Evolutionary conservation across 2,888 invertebrate species (phyloP).

Genomic region (Patella ulyssiponensis): DNA sequence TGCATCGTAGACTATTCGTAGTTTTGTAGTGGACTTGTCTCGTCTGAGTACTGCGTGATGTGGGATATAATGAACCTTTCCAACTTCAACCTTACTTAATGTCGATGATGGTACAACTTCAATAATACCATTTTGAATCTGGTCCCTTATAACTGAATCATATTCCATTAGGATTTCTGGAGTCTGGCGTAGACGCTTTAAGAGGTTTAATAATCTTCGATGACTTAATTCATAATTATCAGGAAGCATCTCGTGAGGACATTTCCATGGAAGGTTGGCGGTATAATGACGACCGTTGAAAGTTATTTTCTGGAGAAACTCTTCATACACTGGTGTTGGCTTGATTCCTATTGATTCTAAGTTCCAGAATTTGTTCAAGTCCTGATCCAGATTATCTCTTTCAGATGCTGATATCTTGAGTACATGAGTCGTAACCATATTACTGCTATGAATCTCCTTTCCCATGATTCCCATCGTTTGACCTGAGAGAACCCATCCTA

Average conservation of each 20-base stretch:
- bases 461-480: background rate
- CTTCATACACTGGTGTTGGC: background rate
- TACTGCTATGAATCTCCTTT: background rate
- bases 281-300: background rate
- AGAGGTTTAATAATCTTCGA: background rate
- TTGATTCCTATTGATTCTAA: background rate
- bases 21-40: background rate
- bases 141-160: background rate
- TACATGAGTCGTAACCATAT: background rate
- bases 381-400: background rate
- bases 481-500: constrained; percentile 7
- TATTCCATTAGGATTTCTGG: background rate
- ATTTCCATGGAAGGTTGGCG: background rate
- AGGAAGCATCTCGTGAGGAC: background rate
- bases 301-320: background rate
- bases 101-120: background rate
- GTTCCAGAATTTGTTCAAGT: constrained; percentile 1
- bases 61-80: background rate
- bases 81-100: background rate
- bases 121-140: background rate
- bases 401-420: background rate
- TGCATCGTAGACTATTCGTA: background rate
- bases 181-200: background rate
- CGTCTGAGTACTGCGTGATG: background rate
- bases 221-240: constrained; percentile 1